These are phyloP conservation scores for Xylocopa sonorina DNA, from an alignment of 1,140 invertebrate species.

Conservation along the genomic window DNA sequence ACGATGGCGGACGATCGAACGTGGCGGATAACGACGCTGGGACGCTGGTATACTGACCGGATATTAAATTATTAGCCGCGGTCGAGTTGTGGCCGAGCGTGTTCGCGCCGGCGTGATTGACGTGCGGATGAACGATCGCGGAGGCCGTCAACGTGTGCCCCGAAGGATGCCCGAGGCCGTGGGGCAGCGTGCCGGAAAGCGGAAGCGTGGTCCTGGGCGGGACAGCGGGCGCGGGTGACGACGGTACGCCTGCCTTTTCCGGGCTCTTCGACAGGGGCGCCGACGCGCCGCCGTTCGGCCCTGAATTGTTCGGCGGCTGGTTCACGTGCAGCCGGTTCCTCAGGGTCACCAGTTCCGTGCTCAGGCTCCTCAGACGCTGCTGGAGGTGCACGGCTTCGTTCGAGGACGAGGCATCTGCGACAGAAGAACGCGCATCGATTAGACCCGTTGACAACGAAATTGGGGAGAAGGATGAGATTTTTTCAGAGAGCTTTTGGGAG, in stretches of 20 bases:
- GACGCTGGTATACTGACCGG: constrained; percentile 72
- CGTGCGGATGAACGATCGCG: constrained; percentile 78
- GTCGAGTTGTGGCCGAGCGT: constrained; percentile 73
- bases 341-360: constrained; percentile 94
- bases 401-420: constrained; percentile 94
- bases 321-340: constrained; percentile 92
- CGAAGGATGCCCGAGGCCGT: constrained; percentile 71
- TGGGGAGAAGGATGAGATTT: neutral
- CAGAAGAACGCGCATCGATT: constrained; percentile 15
- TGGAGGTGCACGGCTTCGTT: constrained; percentile 96
- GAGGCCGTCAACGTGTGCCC: constrained; percentile 78
- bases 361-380: constrained; percentile 92
- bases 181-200: constrained; percentile 64
- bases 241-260: constrained; percentile 67
- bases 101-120: constrained; percentile 73
- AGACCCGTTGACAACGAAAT: neutral
- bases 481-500: neutral
- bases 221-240: constrained; percentile 75
- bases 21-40: neutral
- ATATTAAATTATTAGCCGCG: constrained; percentile 76
- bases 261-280: constrained; percentile 68
- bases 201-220: constrained; percentile 80
- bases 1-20: too few relatives aligned
- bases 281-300: constrained; percentile 55
- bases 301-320: constrained; percentile 79